Evolutionary conservation across 1,140 invertebrate genomes (phyloP).

Genomic region (Rhopalosiphum padi): DNA sequence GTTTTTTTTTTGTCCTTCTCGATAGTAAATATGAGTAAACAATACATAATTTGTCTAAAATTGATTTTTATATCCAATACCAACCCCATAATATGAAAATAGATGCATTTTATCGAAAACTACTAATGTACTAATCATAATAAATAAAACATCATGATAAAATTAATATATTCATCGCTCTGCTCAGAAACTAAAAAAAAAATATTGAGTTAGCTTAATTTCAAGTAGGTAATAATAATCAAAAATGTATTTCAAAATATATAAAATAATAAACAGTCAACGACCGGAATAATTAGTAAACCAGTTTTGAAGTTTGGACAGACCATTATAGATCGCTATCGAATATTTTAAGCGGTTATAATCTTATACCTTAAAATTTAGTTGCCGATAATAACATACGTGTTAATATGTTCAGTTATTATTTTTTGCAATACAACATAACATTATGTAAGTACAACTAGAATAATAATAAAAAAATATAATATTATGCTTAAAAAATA

Average conservation of each 20-base stretch:
- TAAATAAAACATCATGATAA: too few relatives aligned
- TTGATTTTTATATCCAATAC: too few relatives aligned
- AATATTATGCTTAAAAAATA: slow-evolving; percentile 1
- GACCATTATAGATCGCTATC: background rate
- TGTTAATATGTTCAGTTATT: background rate
- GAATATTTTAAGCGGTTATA: background rate
- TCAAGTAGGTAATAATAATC: background rate
- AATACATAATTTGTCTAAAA: too few relatives aligned
- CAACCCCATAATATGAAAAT: too few relatives aligned
- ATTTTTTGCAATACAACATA: background rate
- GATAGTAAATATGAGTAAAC: too few relatives aligned
- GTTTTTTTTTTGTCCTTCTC: too few relatives aligned
- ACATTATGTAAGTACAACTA: background rate
- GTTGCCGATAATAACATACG: background rate
- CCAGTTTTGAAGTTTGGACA: background rate
- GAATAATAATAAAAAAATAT: background rate
- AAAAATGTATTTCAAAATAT: too few relatives aligned
- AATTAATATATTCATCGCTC: too few relatives aligned
- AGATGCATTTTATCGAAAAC: too few relatives aligned
- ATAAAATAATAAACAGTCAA: background rate
- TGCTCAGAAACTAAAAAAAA: background rate
- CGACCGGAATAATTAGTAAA: background rate
- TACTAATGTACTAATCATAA: too few relatives aligned
- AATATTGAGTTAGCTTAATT: background rate
- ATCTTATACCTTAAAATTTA: background rate